Percentiles rank a stretch among this genome's conserved stretches.
phyloP scores from a whole-genome alignment of 1,140 invertebrate genomes.

The Palaemon carinicauda region DNA sequence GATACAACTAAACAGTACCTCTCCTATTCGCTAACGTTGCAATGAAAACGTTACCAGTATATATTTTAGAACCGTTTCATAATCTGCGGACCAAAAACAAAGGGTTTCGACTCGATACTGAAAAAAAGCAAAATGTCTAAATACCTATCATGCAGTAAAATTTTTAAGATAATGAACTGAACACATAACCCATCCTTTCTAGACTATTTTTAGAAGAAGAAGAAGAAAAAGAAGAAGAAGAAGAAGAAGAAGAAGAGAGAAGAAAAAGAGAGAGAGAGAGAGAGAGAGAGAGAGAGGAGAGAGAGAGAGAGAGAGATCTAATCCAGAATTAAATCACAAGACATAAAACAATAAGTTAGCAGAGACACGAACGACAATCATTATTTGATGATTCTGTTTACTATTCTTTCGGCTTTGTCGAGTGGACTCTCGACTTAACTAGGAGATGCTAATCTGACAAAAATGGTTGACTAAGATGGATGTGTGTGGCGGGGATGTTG shows the following conservation, averaged over 20 bases:
- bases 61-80: too few relatives aligned
- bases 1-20: too few relatives aligned
- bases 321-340: not conserved
- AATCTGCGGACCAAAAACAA: too few relatives aligned
- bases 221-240: not conserved
- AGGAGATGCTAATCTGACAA: slow-evolving; percentile 12
- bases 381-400: not conserved
- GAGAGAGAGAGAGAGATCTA: not conserved
- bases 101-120: too few relatives aligned
- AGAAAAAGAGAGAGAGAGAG: not conserved
- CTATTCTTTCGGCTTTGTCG: not conserved
- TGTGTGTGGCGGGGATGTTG: not conserved
- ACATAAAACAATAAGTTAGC: too few relatives aligned
- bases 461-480: not conserved
- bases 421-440: not conserved
- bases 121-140: too few relatives aligned
- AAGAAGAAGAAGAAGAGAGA: not conserved
- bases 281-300: not conserved
- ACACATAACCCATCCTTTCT: not conserved
- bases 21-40: too few relatives aligned
- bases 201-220: not conserved
- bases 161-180: too few relatives aligned
- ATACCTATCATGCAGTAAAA: too few relatives aligned
- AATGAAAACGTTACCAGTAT: too few relatives aligned
- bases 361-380: too few relatives aligned